Base-by-base conservation (phyloP, 1,140 invertebrate species). In the Eriosoma lanigerum region DNA sequence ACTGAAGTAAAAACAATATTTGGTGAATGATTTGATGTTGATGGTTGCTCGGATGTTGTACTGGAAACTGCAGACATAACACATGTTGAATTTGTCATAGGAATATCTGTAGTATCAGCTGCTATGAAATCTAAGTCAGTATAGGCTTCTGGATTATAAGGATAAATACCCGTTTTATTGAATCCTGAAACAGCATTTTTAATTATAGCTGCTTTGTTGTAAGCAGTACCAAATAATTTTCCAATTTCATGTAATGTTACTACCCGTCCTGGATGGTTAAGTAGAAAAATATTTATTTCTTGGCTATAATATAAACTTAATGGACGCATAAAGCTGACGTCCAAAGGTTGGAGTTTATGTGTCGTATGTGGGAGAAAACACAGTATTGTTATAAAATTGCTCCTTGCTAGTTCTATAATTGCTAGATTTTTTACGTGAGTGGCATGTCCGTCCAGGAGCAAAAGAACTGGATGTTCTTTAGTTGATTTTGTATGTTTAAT, bases 311-410 rank as follows among this genome's bases (percentile, higher is more conserved):
- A 82, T 5, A 54, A 81, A 52, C 83, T 84, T 19, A 86, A 38
- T 8, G 64, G 82, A 13, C 62, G 80, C 64, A 82, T 84, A 19
- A 86, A 82, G 44, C 56, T 38, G 26, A 84, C 81, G 76, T 86
- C 85, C 19, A 85, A 81, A 8, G 84, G 84, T 72, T 86, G 84
- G 13, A 86, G 2, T 44, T 44, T 66, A 66, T 85, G 84, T 24
- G 86, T 87, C n/a, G 83, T 85, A 66, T 87, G 85, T 73, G 84
- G 85, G 12, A 85, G 84, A 73, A 87, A 82, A 70, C 84, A 86
- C 24, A 86, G 54, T 44, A 87, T 81, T 80, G 84, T 83, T 13
- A 86, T 82, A 48, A 86, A 82, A 83, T 86, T 86, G 32, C 85
- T 62, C 12, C 80, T 48, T 81, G 86, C 85, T 81, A 84, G 62